phyloP scores from a whole-genome alignment of 2,888 invertebrate genomes.

The Tupiocoris notatus region DNA sequence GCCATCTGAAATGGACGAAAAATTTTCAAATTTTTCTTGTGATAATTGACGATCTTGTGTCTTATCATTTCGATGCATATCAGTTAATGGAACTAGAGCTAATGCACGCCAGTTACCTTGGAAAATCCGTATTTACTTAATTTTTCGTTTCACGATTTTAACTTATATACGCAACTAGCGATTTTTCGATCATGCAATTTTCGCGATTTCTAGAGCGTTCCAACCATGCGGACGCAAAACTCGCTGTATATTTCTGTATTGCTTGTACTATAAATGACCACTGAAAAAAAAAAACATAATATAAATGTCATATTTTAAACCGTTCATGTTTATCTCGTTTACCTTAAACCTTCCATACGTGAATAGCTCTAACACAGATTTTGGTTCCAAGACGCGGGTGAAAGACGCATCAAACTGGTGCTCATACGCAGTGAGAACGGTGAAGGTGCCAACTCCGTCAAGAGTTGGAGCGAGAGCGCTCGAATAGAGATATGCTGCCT shows the following conservation, averaged over 20 bases:
- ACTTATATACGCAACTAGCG: neutral
- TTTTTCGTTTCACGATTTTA: neutral
- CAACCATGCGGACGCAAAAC: neutral
- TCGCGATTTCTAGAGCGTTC: neutral
- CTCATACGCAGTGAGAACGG: too few relatives aligned
- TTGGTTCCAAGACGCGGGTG: too few relatives aligned
- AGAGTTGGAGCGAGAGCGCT: too few relatives aligned
- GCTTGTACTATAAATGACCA: constrained; percentile 8
- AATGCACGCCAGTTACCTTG: constrained; percentile 33
- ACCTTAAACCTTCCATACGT: too few relatives aligned
- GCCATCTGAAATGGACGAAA: too few relatives aligned
- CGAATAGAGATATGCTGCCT: too few relatives aligned
- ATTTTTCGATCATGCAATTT: neutral
- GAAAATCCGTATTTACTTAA: constrained; percentile 2
- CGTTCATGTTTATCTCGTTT: neutral
- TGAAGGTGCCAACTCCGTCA: too few relatives aligned
- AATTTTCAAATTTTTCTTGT: too few relatives aligned
- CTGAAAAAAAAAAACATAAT: neutral
- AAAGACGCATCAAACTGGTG: too few relatives aligned
- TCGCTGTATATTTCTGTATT: constrained; percentile 26
- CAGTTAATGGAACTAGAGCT: constrained; percentile 3
- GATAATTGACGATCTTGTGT: too few relatives aligned
- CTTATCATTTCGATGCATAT: neutral
- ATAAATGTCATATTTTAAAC: neutral
- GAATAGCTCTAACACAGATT: too few relatives aligned